Conservation (phyloP, 1,140 invertebrate species). For the Apolygus lucorum region DNA sequence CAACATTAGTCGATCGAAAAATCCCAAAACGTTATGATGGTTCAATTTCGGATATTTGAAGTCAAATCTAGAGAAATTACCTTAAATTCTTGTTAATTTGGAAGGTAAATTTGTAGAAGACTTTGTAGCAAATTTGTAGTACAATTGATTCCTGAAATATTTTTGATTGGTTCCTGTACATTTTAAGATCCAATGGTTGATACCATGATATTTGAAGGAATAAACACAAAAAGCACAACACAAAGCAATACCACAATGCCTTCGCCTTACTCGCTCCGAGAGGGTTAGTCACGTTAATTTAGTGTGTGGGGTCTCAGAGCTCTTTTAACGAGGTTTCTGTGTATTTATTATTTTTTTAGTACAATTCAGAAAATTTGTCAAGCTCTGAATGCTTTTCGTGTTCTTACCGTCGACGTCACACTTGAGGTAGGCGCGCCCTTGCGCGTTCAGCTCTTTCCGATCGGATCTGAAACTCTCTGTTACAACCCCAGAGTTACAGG, state of each 20-base stretch:
- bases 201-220: too few relatives aligned
- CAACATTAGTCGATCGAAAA: too few relatives aligned
- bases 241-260: neutral
- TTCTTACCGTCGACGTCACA: constrained; percentile 71
- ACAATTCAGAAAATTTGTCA: neutral
- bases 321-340: neutral
- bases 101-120: too few relatives aligned
- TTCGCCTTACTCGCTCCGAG: constrained; percentile 7
- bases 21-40: too few relatives aligned
- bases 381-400: constrained; percentile 34
- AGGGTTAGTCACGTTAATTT: neutral
- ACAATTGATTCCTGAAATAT: too few relatives aligned
- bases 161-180: too few relatives aligned
- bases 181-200: too few relatives aligned
- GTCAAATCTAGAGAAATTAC: too few relatives aligned
- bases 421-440: constrained; percentile 69
- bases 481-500: constrained; percentile 27
- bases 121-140: too few relatives aligned
- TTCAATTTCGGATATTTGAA: too few relatives aligned
- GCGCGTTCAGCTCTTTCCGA: constrained; percentile 57
- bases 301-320: neutral
- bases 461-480: constrained; percentile 51
- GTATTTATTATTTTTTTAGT: neutral
- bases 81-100: too few relatives aligned
- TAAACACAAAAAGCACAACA: neutral